phyloP scores from a whole-genome alignment of 2,888 invertebrate species.

The Lithophane ornitopus region DNA sequence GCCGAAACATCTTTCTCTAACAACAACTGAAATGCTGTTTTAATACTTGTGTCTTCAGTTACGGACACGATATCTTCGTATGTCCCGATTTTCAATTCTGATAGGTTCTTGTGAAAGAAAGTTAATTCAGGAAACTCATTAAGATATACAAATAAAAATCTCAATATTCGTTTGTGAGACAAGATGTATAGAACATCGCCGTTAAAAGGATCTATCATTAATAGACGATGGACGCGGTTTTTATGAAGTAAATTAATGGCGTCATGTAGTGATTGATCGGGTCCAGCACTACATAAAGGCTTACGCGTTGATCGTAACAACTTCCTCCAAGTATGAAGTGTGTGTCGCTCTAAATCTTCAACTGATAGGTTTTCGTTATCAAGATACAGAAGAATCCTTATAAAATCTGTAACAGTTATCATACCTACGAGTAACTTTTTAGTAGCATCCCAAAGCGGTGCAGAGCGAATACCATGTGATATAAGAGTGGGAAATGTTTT shows the following conservation, averaged over 20 bases:
- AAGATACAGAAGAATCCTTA: conserved; percentile 84
- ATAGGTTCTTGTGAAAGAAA: conserved; percentile 86
- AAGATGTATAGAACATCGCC: conserved; percentile 88
- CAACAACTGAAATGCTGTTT: conserved; percentile 85
- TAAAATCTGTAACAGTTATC: conserved; percentile 89
- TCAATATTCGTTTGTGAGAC: conserved; percentile 87
- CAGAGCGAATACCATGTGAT: conserved; percentile 88
- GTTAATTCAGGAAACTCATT: conserved; percentile 89
- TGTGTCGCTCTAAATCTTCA: conserved; percentile 87
- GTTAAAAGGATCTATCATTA: conserved; percentile 84
- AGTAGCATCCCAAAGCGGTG: conserved; percentile 87
- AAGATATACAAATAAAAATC: conserved; percentile 87
- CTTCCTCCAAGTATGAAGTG: conserved; percentile 87
- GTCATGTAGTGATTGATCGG: conserved; percentile 87
- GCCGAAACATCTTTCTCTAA: conserved; percentile 88
- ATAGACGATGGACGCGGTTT: conserved; percentile 86
- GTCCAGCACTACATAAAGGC: conserved; percentile 83
- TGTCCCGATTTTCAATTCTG: conserved; percentile 87
- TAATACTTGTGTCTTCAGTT: conserved; percentile 84
- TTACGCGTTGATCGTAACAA: conserved; percentile 84
- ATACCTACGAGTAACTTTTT: conserved; percentile 87
- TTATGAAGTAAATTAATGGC: conserved; percentile 86
- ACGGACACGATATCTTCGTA: conserved; percentile 85
- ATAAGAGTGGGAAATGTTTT: conserved; percentile 88
- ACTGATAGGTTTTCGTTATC: conserved; percentile 85